Percentiles rank a stretch among this genome's conserved stretches.
Evolutionary conservation across 2,113 vertebrate species (phyloP).

Genomic region (Oryctolagus cuniculus): DNA sequence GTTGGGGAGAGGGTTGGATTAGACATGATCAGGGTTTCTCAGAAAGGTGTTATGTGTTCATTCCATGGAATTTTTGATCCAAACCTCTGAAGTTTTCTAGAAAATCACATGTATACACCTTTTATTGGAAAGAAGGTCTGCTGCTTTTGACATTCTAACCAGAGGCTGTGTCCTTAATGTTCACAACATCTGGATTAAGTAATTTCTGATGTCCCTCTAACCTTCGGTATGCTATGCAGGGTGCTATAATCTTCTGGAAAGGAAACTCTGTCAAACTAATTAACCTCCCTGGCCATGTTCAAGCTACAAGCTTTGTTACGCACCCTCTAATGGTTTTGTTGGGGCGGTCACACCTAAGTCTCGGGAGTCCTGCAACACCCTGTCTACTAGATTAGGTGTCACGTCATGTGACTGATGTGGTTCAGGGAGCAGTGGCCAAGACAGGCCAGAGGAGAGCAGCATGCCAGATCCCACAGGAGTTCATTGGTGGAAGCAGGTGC

Average conservation of each 20-base stretch:
- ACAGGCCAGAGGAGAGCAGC: conserved; percentile 43
- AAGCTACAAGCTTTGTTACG: conserved; percentile 2
- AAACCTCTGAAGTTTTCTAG: background rate
- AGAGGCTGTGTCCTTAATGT: background rate
- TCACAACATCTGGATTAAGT: background rate
- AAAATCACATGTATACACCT: background rate
- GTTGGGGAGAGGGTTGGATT: background rate
- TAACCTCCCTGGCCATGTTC: background rate
- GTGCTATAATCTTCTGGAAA: conserved; percentile 27
- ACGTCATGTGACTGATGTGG: conserved; percentile 54
- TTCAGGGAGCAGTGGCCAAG: conserved; percentile 63
- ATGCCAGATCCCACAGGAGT: conserved; percentile 69
- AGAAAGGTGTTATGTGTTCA: background rate
- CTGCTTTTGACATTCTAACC: conserved; percentile 48
- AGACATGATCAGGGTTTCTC: background rate
- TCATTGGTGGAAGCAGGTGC: conserved; percentile 76
- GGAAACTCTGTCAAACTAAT: conserved; percentile 28
- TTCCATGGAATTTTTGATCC: background rate
- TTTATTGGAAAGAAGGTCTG: background rate
- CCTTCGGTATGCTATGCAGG: background rate
- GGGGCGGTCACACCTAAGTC: conserved; percentile 46
- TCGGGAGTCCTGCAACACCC: conserved; percentile 60
- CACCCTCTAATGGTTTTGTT: conserved; percentile 71
- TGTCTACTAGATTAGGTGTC: conserved; percentile 63
- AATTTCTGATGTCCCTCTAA: conserved; percentile 58